Evolutionary conservation across 2,113 vertebrate species (phyloP), one percentile per base, ranked within the genome.

Genomic region (Phalacrocorax pelagicus): DNA sequence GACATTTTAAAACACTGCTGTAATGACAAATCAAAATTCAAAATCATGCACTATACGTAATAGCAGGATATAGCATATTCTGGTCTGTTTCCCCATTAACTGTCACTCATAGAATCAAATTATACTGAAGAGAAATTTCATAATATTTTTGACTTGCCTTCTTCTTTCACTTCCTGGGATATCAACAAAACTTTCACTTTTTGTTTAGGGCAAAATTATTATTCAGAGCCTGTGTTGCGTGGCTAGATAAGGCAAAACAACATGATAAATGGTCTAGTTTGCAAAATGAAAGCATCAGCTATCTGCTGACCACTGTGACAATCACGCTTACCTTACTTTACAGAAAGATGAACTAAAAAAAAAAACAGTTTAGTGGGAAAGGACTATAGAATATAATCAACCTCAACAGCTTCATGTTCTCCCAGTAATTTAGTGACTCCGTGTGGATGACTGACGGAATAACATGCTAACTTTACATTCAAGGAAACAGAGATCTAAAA

Each of bases 381-480:
- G 18, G 36, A 26, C 11, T 87, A 30, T 0, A 4, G 23, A 36
- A 83, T 7, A 72, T 26, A 70, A 88, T 32, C 44, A 82, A 42
- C 22, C 46, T 42, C 63, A 58, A 44, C 24, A 73, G 78, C 72
- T 72, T 67, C 79, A 23, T 7, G 46, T 82, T 90, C 73, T 92
- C 88, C 65, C 71, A 95, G 92, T 96, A 93, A 96, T 81, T 89
- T 89, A 95, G 88, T 95, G 98, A 97, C 98, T 97, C 98, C 98
- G 0, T 97, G 98, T 98, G 98, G 98, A 90, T 54, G 42, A 92
- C 17, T 26, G 19, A 6, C 4, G 55, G 74, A 97, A 98, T 80
- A 69, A 96, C 97, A 98, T 13, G 40, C 34, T 66, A 89, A 44
- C 52, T 70, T 69, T 12, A 59, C 38, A 55, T 32, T 8, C 15